Evolutionary conservation across 1,140 invertebrate species (phyloP).

Genomic region (Dendroctonus ponderosae): DNA sequence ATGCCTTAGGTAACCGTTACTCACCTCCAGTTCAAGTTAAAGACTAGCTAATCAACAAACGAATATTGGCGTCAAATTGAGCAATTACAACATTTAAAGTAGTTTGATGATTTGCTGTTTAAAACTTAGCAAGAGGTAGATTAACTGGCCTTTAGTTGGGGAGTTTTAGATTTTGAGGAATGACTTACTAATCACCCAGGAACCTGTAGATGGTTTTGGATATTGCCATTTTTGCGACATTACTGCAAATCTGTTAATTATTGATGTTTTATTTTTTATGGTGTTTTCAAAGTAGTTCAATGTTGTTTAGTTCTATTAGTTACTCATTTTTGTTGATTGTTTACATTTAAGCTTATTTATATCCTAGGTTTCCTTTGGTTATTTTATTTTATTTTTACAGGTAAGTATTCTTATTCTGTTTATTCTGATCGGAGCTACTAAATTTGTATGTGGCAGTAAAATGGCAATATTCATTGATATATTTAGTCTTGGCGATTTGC

Average conservation of each 20-base stretch:
- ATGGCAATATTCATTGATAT: conserved; percentile 41
- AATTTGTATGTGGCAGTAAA: conserved; percentile 20
- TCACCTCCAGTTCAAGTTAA: conserved; percentile 19
- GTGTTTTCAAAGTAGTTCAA: conserved; percentile 3
- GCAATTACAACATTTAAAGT: background rate
- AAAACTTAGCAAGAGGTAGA: conserved; percentile 18
- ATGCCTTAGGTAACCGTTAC: conserved; percentile 26
- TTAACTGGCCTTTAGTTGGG: conserved; percentile 34
- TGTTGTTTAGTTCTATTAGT: conserved; percentile 5
- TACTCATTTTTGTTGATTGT: background rate
- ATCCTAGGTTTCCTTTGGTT: conserved; percentile 12
- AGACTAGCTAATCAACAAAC: background rate
- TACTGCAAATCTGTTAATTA: background rate
- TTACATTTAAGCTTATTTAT: conserved; percentile 12
- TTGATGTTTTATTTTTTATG: conserved; percentile 19
- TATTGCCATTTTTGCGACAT: conserved; percentile 32
- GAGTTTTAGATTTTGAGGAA: conserved; percentile 35
- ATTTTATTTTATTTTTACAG: conserved; percentile 23
- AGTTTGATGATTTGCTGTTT: background rate
- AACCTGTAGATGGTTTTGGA: conserved; percentile 35
- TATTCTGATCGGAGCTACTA: background rate
- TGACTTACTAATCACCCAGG: conserved; percentile 33
- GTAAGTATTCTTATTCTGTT: conserved; percentile 31
- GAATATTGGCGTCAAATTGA: background rate
- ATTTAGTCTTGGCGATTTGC: conserved; percentile 33